Base-by-base conservation (phyloP, 2,797 vertebrate genomes). In the Sebastes hubbsi region DNA sequence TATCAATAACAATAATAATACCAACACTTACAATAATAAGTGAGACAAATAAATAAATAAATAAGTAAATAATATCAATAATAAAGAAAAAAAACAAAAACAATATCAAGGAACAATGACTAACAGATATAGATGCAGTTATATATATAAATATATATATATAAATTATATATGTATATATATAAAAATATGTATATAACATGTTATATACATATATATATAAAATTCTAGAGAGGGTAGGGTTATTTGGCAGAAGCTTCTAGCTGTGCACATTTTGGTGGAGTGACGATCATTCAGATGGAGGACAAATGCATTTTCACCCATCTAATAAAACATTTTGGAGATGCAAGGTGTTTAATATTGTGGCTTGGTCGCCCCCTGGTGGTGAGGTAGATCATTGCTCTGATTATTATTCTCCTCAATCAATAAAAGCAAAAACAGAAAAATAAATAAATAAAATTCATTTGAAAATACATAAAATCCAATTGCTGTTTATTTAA, bases 401-500 rank as follows among this genome's bases (percentile, higher is more conserved):
- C 32, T 49, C 12, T 16, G 3, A 38, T 68, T 70, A 36, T 71
- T 69, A 55, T 62, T 65, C 3, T 22, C 3, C 3, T 42, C 5
- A 20, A 25, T 13, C 27, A 65, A 62, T 12, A 52, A 34, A 58
- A 32, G 1, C 2, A n/a, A 54, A 22, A 46, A 22, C 3, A 49
- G 8, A 30, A 16, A 58, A 56, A 42, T 7, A 18, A 2, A 56
- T 36, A 36, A 36, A 36, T 22, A 4, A 3, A 58, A 58, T 27
- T 0, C 9, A 7, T 24, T 5, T 1, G 1, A 55, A 16, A 54
- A 22, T 5, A n/a, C 1, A 13, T 16, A 4, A 18, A 66, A 14
- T 30, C 0, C 0, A 0, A 5, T 11, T 5, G 8, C 0, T 38
- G 25, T 14, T 5, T 3, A 12, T 69, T 8, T 18, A 2, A 36